A percentile compares a stretch with the other conserved stretches of the same genome.
These are phyloP conservation scores for Heliconius sara DNA, from an alignment of 2,888 invertebrate species.

Conservation along the genomic window DNA sequence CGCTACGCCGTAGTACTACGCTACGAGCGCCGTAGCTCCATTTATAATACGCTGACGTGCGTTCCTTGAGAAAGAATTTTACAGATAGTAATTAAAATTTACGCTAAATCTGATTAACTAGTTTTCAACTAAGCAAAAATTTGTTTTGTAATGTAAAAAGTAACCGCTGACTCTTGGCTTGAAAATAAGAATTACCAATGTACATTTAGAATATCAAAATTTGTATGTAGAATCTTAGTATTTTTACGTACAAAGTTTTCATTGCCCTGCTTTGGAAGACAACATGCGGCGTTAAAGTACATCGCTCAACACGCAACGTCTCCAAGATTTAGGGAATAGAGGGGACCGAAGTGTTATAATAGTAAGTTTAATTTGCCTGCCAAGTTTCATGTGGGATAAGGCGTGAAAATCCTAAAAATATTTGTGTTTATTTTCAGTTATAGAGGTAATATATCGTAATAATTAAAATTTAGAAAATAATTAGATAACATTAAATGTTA, in stretches of 20 bases:
- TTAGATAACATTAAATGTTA: too few relatives aligned
- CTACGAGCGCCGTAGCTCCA: slow-evolving; percentile 43
- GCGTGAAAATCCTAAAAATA: too few relatives aligned
- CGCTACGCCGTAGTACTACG: slow-evolving; percentile 65
- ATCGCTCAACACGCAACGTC: background rate
- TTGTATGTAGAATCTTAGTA: background rate
- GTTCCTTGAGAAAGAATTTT: slow-evolving; percentile 31
- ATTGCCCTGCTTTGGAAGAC: background rate
- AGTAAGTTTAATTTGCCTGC: background rate
- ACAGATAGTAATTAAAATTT: slow-evolving; percentile 27
- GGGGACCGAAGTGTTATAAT: background rate
- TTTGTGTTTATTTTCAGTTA: too few relatives aligned
- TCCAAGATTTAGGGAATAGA: background rate
- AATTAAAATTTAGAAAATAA: too few relatives aligned
- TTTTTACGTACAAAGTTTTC: background rate
- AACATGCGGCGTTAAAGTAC: background rate
- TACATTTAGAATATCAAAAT: background rate
- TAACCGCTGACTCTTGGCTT: background rate
- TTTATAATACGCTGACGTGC: slow-evolving; percentile 40
- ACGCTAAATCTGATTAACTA: slow-evolving; percentile 6
- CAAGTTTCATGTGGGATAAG: background rate
- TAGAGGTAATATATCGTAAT: too few relatives aligned
- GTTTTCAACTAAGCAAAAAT: background rate
- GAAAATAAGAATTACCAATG: background rate
- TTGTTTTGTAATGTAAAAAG: background rate